These are phyloP conservation scores for Cotesia congregata DNA, from an alignment of 2,888 invertebrate species.

Conservation along the genomic window DNA sequence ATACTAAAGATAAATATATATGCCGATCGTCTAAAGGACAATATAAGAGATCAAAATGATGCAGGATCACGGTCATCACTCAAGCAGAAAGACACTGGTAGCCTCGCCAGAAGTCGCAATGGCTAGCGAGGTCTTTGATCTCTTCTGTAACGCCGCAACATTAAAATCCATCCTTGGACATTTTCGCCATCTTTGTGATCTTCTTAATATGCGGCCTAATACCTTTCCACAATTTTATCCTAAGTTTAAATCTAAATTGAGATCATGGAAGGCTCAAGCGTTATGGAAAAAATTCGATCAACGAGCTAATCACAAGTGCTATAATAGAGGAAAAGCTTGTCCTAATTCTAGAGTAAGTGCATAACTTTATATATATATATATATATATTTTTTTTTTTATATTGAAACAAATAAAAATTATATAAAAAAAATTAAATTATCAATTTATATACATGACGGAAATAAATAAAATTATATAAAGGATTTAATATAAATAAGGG, in stretches of 20 bases:
- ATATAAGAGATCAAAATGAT: conserved; percentile 34
- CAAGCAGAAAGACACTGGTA: conserved; percentile 57
- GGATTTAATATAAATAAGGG: background rate
- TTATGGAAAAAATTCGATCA: conserved; percentile 98
- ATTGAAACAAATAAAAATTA: too few relatives aligned
- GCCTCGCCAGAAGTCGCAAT: conserved; percentile 76
- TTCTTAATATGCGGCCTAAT: conserved; percentile 85
- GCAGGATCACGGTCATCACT: conserved; percentile 48
- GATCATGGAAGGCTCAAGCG: conserved; percentile 95
- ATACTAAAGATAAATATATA: background rate
- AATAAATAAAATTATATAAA: too few relatives aligned
- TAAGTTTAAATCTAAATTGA: conserved; percentile 83
- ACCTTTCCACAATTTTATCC: conserved; percentile 89
- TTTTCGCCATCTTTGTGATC: conserved; percentile 88
- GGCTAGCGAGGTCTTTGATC: conserved; percentile 91
- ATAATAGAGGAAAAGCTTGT: conserved; percentile 88
- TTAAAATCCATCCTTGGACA: conserved; percentile 89
- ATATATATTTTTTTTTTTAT: background rate
- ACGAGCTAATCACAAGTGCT: conserved; percentile 91
- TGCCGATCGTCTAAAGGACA: conserved; percentile 11
- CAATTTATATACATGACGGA: too few relatives aligned
- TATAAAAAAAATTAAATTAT: too few relatives aligned
- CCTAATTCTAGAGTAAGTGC: conserved; percentile 80
- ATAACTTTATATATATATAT: background rate
- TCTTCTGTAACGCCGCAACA: conserved; percentile 91